phyloP scores from a whole-genome alignment of 92 coral and sea anemone genomes.

The Porites cylindrica region DNA sequence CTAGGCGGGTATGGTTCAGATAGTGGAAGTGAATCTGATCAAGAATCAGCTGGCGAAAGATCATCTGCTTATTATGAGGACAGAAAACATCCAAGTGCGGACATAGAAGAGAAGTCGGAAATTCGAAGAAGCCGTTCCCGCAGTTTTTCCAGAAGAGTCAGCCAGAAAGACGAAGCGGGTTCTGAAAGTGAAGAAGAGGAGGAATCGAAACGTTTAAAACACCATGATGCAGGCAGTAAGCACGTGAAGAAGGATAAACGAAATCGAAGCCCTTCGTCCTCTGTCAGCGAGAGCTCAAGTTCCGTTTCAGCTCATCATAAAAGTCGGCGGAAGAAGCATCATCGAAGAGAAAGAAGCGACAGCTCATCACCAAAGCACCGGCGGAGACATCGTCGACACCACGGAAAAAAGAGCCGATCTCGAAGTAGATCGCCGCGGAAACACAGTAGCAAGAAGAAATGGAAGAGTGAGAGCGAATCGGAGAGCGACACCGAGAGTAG shows the following conservation, averaged over 20 bases:
- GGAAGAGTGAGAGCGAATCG: slow-evolving; percentile 69
- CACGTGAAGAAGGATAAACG: slow-evolving; percentile 18
- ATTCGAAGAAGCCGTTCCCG: slow-evolving; percentile 63
- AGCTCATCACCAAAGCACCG: slow-evolving; percentile 79
- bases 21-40: slow-evolving; percentile 78
- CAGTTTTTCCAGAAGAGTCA: slow-evolving; percentile 45
- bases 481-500: slow-evolving; percentile 65
- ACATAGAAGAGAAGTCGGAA: slow-evolving; percentile 36
- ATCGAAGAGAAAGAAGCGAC: slow-evolving; percentile 75
- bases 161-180: slow-evolving; percentile 24
- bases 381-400: slow-evolving; percentile 70
- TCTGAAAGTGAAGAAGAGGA: slow-evolving; percentile 30
- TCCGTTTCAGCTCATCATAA: slow-evolving; percentile 69
- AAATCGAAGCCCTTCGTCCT: slow-evolving; percentile 27
- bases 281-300: slow-evolving; percentile 59
- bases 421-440: slow-evolving; percentile 78
- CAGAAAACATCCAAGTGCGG: slow-evolving; percentile 58
- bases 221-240: slow-evolving; percentile 25
- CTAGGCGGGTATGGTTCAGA: slow-evolving; percentile 94
- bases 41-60: slow-evolving; percentile 43
- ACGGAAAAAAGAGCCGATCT: slow-evolving; percentile 60
- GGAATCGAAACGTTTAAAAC: background rate
- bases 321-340: slow-evolving; percentile 81
- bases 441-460: slow-evolving; percentile 69
- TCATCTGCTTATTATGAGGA: slow-evolving; percentile 36